Evolutionary conservation across 2,797 vertebrate species (phyloP), one percentile per base, ranked within the genome.

Genomic region (Chloroceryle inda): DNA sequence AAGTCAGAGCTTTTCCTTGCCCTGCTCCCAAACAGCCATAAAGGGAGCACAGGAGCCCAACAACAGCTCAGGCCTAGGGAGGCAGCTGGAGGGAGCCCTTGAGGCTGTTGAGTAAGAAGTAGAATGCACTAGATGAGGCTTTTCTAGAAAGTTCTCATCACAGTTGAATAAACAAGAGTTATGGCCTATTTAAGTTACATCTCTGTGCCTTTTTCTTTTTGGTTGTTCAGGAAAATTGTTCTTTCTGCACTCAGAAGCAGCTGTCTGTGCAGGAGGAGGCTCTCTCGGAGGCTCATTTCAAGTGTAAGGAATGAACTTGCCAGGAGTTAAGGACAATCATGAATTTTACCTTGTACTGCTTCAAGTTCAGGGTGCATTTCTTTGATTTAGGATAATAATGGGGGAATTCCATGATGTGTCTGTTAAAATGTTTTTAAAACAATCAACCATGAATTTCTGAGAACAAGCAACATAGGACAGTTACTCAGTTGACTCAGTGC

Each of bases 191-290:
- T 33, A 72, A 52, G 37, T 53, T 85, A 29, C 52, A 87, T 68
- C n/a, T 55, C 59, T 79, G 21, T 45, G 19, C 29, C 40, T 84
- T 75, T 86, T 64, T 62, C 44, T 91, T 78, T 88, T 37, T 38
- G 29, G n/a, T 74, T 40, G 18, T 80, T 85, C 18, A 50, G 59
- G 69, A 92, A 86, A 94, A 96, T 47, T 59, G 66, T 85, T 92
- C 44, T 53, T 94, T 67, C 79, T 88, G 38, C 47, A 67, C 58
- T 16, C 69, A 37, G 27, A 69, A 53, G 52, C 90, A 74, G 17
- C 71, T 61, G 37, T 85, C 71, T 84, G 45, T 69, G 67, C 6
- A 0, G 37, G 63, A 94, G 74, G 93, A 37, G 56, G 18, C 50
- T 91, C 80, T 94, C 63, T 84, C 33, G 68, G 53, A 84, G 69